Conservation (phyloP, 2,797 vertebrate genomes). For the Rhadinocentrus ornatus region DNA sequence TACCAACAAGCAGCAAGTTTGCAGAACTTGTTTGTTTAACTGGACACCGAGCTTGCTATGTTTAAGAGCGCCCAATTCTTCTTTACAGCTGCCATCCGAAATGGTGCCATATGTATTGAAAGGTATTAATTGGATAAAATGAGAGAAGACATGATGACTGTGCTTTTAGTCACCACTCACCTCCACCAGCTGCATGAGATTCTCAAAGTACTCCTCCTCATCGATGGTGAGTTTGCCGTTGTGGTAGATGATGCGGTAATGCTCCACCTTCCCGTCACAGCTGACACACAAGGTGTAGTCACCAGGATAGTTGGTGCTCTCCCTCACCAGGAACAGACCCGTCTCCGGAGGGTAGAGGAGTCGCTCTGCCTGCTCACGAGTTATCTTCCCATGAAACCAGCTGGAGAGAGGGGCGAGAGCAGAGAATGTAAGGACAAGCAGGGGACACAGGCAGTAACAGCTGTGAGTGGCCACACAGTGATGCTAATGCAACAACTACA, state of each 20-base stretch:
- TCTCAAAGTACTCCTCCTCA: slow-evolving; percentile 97
- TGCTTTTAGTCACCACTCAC: slow-evolving; percentile 75
- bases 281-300: slow-evolving; percentile 98
- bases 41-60: background rate
- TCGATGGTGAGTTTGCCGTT: slow-evolving; percentile 97
- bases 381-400: slow-evolving; percentile 99
- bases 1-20: background rate
- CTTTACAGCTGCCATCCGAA: slow-evolving; percentile 13
- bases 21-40: background rate
- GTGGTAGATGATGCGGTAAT: slow-evolving; percentile 98
- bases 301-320: slow-evolving; percentile 98
- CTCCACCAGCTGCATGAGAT: slow-evolving; percentile 99
- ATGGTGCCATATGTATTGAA: background rate
- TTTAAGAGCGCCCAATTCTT: background rate
- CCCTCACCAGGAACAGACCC: slow-evolving; percentile 93
- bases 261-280: slow-evolving; percentile 98
- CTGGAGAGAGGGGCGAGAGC: slow-evolving; percentile 65
- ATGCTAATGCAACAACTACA: background rate
- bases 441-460: background rate
- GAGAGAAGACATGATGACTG: background rate
- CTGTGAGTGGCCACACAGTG: rapidly evolving
- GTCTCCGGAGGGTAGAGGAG: slow-evolving; percentile 94
- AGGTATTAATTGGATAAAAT: background rate
- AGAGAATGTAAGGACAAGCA: background rate
- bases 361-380: slow-evolving; percentile 93